Base-by-base conservation (phyloP, 2,888 invertebrate species). In the Dione vanillae region DNA sequence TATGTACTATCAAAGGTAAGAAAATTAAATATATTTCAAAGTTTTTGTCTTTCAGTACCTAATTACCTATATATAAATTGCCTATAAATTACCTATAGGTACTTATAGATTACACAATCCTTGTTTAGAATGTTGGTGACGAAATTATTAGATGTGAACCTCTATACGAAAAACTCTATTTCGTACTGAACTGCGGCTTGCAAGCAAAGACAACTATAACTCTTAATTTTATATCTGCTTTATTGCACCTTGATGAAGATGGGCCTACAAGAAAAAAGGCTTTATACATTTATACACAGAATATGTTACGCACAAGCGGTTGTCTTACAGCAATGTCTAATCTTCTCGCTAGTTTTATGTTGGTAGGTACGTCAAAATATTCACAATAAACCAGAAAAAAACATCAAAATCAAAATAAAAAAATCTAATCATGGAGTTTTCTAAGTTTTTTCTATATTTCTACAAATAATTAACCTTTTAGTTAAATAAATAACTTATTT, bases 241-340 rank as follows among this genome's bases (percentile, higher is more conserved):
- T 92, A 37, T 75, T 91, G 12, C 84, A 83, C 65, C 73, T 76
- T 5, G 81, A 82, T 14, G 84, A 81, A 40, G 77, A 75, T 2
- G 76, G 64, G n/a, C 74, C 71, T 0, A 78, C 78, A 11, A 78
- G 74, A 20, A 80, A 69, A 43, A 79, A 73, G 51, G 77, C 80
- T 11, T 77, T 87, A 66, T 76, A 80, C 7, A 73, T 79, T 8
- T 82, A 85, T 71, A 87, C 88, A 2, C 85, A 83, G 71, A 87
- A 87, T 66, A 85, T 85, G 84, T 80, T 90, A 1, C 81, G 90
- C 75, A 79, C 76, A 58, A 91, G 88, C 75, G 92, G 93, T 8
- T 90, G 92, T 73, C 78, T 93, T 52, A 78, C 82, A 14, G 78
- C 80, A 11, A 86, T 93, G 85, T 79, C 81, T 45, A 80, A 87